These are phyloP conservation scores for Gambelia wislizenii DNA, from an alignment of 2,797 vertebrate genomes.

Conservation along the genomic window DNA sequence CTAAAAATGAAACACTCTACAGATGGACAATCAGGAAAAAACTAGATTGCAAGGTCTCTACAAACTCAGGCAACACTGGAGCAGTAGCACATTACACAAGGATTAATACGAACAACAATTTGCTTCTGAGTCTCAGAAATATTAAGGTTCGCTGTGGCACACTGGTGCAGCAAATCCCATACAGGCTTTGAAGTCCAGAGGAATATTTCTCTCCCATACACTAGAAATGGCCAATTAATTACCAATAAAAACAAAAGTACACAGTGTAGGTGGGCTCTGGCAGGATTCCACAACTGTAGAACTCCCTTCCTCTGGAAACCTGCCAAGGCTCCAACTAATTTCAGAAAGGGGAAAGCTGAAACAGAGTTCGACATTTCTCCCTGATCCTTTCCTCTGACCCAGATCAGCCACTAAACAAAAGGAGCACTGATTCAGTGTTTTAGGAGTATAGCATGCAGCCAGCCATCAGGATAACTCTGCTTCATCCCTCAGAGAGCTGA, in stretches of 20 bases:
- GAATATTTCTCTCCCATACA: not conserved
- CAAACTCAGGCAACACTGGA: not conserved
- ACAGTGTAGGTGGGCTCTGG: not conserved
- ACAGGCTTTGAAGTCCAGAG: not conserved
- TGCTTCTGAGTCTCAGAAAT: too few species aligned
- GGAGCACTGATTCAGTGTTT: conserved; percentile 5
- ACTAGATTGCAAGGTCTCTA: not conserved
- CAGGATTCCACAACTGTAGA: not conserved
- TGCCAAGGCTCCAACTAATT: not conserved
- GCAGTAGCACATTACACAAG: not conserved
- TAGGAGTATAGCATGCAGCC: not conserved
- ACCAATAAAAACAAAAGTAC: not conserved
- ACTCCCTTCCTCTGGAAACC: not conserved
- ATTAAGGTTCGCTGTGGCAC: not conserved
- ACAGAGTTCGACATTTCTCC: not conserved
- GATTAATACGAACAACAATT: not conserved
- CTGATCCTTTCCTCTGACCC: conserved; percentile 4
- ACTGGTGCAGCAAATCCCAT: not conserved
- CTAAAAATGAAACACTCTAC: not conserved
- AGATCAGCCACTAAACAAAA: conserved; percentile 8
- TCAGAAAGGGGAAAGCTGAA: not conserved
- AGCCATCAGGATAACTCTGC: not conserved
- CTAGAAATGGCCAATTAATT: not conserved
- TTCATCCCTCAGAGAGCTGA: not conserved
- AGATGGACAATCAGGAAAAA: not conserved